These are phyloP conservation scores for Apolygus lucorum DNA, from an alignment of 1,140 invertebrate genomes.

Conservation along the genomic window DNA sequence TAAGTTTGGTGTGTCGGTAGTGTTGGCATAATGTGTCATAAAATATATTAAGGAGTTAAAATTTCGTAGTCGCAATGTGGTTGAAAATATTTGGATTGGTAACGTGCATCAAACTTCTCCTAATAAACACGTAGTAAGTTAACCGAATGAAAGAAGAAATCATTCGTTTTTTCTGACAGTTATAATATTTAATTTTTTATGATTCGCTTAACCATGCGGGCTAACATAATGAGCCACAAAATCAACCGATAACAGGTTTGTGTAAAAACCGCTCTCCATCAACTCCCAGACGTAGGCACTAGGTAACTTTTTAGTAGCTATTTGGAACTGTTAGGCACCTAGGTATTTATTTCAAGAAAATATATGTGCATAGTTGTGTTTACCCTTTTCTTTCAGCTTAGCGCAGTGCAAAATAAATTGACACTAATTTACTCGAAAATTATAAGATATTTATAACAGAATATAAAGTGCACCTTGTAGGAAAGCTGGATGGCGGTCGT, in stretches of 20 bases:
- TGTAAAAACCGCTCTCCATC: background rate
- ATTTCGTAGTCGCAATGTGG: slow-evolving; percentile 21
- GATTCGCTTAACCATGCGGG: background rate
- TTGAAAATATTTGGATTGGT: slow-evolving; percentile 35
- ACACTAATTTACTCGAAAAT: too few species aligned
- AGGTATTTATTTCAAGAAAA: background rate
- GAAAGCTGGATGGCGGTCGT: background rate
- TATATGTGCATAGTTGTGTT: background rate
- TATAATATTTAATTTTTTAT: background rate
- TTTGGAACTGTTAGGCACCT: too few species aligned
- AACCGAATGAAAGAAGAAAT: background rate
- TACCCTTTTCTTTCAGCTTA: too few species aligned
- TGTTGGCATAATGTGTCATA: too few species aligned
- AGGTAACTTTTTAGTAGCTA: too few species aligned
- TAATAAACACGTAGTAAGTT: slow-evolving; percentile 58
- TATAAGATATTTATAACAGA: too few species aligned
- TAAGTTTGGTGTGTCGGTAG: too few species aligned
- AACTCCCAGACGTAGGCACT: background rate
- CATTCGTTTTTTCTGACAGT: background rate
- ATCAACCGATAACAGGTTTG: background rate
- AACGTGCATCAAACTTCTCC: slow-evolving; percentile 51
- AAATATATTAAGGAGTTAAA: too few species aligned
- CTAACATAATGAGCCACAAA: background rate
- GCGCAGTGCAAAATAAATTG: too few species aligned
- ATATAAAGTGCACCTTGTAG: too few species aligned